Evolutionary conservation across 2,113 vertebrate genomes (phyloP), one percentile per base, ranked within the genome.

Genomic region (Myotis davidii): DNA sequence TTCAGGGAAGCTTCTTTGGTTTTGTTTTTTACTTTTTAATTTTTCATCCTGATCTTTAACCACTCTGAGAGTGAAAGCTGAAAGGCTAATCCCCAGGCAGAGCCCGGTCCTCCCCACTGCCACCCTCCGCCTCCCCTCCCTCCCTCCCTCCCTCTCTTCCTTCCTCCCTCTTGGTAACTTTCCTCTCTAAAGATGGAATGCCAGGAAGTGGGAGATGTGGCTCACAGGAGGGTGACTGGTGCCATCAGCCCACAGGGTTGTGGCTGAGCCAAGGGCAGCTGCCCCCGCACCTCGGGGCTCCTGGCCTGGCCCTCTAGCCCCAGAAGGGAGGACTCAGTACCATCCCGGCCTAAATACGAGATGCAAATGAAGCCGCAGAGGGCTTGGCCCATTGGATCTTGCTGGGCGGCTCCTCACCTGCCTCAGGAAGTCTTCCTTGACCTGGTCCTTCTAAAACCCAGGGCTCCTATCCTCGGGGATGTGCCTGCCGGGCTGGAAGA

Each of bases 1-100:
- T 90, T 88, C 95, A 76, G 88, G 90, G 95, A 86, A 98, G 91
- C 95, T 96, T 39, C 96, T 97, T 67, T 72, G 85, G 61, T 88
- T 95, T 94, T 65, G 0, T 25, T 85, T 92, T 77, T 76, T 2
- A 77, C 67, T 84, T 32, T 91, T 74, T 65, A 0, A 0, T 83
- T 67, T 95, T 91, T 90, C 34, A 59, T 69, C 37, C 86, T 39
- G 67, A 73, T 88, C 88, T 91, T 93, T 16, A 3, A 91, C 64
- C 59, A 16, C 90, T 90, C 39, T 0, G 64, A 17, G 32, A 67
- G 64, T 17, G 64, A 5, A 64, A 85, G 82, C 72, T n/a, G n/a
- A 56, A 48, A 97, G 87, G 69, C 61, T 77, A 65, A 83, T 59
- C 0, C 4, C 5, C 3, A 0, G 91, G 56, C 3, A 11, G 77